Evolutionary conservation across 2,888 invertebrate genomes (phyloP), one percentile per base, ranked within the genome.

Genomic region (Drosophila anomelani): DNA sequence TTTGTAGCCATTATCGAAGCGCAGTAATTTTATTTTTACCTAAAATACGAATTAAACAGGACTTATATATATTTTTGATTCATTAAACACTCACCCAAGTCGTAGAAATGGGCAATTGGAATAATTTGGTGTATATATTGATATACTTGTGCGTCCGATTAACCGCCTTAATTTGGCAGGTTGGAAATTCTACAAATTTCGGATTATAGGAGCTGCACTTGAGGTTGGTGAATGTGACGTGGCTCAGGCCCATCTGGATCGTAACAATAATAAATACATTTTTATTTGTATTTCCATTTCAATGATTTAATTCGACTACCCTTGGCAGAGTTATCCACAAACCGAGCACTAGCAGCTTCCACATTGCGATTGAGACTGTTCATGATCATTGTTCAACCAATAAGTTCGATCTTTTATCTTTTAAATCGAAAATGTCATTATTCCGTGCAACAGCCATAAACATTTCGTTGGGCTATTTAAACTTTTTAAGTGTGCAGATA

Each of bases 91-190:
- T 70, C 3, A 80, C 83, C 64, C 68, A 36, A 4, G 58, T 1
- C 36, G 75, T 60, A 1, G 36, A 12, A 3, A 82, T 0, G 2
- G 74, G 64, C 7, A 43, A 4, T 20, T 59, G 6, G 4, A 32
- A 8, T 0, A 60, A 1, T 36, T 75, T 62, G 0, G 17, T 1
- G 23, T 68, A 39, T 2, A 78, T 39, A 17, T 34, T 55, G 0
- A 81, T 4, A 29, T 80, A 80, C 29, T 81, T 81, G 39, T 81
- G 77, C 0, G 79, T 66, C 9, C 80, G 71, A 54, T 82, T 81
- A 0, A 77, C 69, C 0, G 82, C 80, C 56, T 82, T 81, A 6
- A 81, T 76, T 0, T 49, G n/a, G 17, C 80, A 81, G 1, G 17
- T 6, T 0, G 51, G 17, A 23, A 78, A 76, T 0, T 13, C 9